Evolutionary conservation across 2,888 invertebrate species (phyloP).

Genomic region (Tryphoninae sp.): DNA sequence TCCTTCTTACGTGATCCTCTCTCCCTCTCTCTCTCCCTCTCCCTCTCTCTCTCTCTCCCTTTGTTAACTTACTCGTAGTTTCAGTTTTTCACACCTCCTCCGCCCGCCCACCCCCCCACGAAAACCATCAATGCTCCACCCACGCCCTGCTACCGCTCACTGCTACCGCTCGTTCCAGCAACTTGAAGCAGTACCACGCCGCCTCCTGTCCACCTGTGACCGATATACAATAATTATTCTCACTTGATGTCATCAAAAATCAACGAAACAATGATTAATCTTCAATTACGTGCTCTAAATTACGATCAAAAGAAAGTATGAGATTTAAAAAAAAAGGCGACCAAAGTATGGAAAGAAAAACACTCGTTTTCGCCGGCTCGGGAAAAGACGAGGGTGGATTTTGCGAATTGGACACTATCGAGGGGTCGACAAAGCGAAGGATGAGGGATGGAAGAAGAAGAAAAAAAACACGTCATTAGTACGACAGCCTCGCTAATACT

Average conservation of each 20-base stretch:
- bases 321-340: too few relatives aligned
- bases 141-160: conserved; percentile 63
- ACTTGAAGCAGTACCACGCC: conserved; percentile 73
- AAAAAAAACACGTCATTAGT: too few relatives aligned
- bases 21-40: conserved; percentile 10
- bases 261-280: neutral
- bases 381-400: too few relatives aligned
- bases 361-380: too few relatives aligned
- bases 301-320: too few relatives aligned
- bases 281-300: too few relatives aligned
- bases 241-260: neutral
- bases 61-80: neutral
- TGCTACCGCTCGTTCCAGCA: conserved; percentile 78
- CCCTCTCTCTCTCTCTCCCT: conserved; percentile 16
- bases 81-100: conserved; percentile 42
- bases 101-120: conserved; percentile 40
- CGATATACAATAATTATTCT: conserved; percentile 22
- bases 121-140: conserved; percentile 52
- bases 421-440: too few relatives aligned
- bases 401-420: too few relatives aligned
- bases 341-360: too few relatives aligned
- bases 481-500: too few relatives aligned
- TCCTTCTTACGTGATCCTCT: conserved; percentile 9
- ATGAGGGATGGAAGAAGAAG: too few relatives aligned
- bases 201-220: conserved; percentile 71